These are phyloP conservation scores for Cetoscarus ocellatus DNA, from an alignment of 2,797 vertebrate species.

Conservation along the genomic window DNA sequence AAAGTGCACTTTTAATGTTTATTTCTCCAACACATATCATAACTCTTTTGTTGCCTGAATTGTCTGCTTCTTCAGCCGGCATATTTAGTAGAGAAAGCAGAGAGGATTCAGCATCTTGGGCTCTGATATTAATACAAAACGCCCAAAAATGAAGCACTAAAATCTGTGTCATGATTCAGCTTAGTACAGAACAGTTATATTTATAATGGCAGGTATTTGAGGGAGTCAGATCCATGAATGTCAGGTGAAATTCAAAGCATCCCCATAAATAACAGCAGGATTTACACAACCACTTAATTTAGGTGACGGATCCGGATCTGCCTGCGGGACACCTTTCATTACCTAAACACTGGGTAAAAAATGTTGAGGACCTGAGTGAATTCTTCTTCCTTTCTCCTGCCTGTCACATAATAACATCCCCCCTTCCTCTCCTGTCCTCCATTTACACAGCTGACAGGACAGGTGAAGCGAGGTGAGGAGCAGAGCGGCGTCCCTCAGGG, in stretches of 20 bases:
- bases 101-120: too few species aligned
- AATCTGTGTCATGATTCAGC: too few species aligned
- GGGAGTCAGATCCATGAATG: conserved; percentile 18
- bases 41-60: too few species aligned
- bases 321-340: conserved; percentile 38
- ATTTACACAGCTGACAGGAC: conserved; percentile 52
- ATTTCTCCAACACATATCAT: too few species aligned
- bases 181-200: too few species aligned
- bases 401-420: conserved; percentile 11
- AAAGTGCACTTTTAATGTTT: too few species aligned
- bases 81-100: too few species aligned
- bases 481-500: conserved; percentile 70
- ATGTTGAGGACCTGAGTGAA: conserved; percentile 19
- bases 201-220: background rate
- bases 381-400: conserved; percentile 14
- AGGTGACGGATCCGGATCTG: conserved; percentile 18
- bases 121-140: too few species aligned
- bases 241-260: conserved; percentile 8
- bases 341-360: conserved; percentile 14
- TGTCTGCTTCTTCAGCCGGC: too few species aligned
- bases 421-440: conserved; percentile 3
- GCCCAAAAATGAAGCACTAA: too few species aligned
- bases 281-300: conserved; percentile 9
- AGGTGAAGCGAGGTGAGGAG: conserved; percentile 63
- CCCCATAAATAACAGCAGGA: conserved; percentile 21